phyloP scores from a whole-genome alignment of 2,113 vertebrate genomes.

The Tetraodon nigroviridis region DNA sequence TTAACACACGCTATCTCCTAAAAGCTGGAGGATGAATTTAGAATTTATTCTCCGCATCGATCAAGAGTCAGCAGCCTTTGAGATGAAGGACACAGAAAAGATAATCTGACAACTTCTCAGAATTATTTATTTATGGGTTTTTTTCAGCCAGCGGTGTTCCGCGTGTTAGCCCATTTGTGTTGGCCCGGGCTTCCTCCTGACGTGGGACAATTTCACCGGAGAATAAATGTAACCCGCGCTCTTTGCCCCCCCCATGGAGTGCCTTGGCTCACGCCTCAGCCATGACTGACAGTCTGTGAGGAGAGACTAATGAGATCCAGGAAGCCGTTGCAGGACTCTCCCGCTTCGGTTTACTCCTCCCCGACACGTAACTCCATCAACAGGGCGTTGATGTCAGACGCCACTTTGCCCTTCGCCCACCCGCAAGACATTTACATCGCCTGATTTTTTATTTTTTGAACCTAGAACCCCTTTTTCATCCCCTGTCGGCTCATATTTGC shows the following conservation, averaged over 20 bases:
- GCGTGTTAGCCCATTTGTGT: too few relatives aligned
- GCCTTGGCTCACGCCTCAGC: constrained; percentile 1
- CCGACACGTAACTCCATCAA: constrained; percentile 19
- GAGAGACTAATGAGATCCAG: constrained; percentile 3
- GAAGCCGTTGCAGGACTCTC: not conserved
- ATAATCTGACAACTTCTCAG: too few relatives aligned
- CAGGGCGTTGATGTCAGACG: constrained; percentile 19
- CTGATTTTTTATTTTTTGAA: constrained; percentile 46
- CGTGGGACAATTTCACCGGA: not conserved
- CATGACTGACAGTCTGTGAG: not conserved
- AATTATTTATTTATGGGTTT: too few relatives aligned
- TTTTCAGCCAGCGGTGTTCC: too few relatives aligned
- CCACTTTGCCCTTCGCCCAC: constrained; percentile 44
- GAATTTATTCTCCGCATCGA: not conserved
- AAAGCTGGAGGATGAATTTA: too few relatives aligned
- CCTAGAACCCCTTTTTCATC: constrained; percentile 44
- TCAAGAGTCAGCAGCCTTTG: not conserved
- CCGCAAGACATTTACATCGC: constrained; percentile 31
- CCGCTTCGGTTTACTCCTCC: constrained; percentile 24
- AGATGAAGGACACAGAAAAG: too few relatives aligned
- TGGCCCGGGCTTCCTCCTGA: too few relatives aligned
- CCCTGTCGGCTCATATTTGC: constrained; percentile 49
- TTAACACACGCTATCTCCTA: too few relatives aligned
- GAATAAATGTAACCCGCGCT: constrained; percentile 7
- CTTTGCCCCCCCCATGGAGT: constrained; percentile 1